A percentile compares a stretch with the other conserved stretches of the same genome.
phyloP scores from a whole-genome alignment of 2,797 vertebrate genomes.

The Dicrostonyx torquatus region DNA sequence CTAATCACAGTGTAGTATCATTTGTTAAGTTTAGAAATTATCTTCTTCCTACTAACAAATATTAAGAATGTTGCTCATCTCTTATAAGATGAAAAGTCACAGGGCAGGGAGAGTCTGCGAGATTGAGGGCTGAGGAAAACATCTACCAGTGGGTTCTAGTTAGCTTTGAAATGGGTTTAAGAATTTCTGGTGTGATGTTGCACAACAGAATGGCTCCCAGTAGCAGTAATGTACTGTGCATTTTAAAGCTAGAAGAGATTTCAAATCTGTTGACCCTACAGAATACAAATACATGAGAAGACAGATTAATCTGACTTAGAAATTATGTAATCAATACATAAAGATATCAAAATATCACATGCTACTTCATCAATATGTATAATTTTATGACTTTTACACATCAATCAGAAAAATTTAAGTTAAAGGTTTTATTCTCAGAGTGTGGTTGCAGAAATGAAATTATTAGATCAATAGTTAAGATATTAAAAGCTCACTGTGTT shows the following conservation, averaged over 20 bases:
- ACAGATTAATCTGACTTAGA: not conserved
- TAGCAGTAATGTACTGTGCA: not conserved
- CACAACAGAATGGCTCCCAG: not conserved
- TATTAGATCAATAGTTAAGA: not conserved
- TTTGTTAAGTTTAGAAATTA: not conserved
- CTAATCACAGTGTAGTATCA: not conserved
- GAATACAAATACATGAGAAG: not conserved
- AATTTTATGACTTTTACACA: not conserved
- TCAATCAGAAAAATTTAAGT: not conserved
- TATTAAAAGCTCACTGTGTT: not conserved
- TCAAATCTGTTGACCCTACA: not conserved
- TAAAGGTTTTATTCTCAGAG: not conserved
- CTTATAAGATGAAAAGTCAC: not conserved
- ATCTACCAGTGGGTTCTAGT: not conserved
- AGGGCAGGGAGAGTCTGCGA: too few species aligned
- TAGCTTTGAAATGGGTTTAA: not conserved
- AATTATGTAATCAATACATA: not conserved
- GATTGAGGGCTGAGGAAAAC: too few species aligned
- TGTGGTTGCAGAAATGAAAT: not conserved
- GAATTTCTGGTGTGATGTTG: not conserved
- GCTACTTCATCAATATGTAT: not conserved
- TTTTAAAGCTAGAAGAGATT: not conserved
- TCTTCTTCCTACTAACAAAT: not conserved
- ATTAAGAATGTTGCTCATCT: not conserved
- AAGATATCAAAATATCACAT: not conserved